These are phyloP conservation scores for Psammodynastes pulverulentus DNA, from an alignment of 2,113 vertebrate genomes.

Conservation along the genomic window DNA sequence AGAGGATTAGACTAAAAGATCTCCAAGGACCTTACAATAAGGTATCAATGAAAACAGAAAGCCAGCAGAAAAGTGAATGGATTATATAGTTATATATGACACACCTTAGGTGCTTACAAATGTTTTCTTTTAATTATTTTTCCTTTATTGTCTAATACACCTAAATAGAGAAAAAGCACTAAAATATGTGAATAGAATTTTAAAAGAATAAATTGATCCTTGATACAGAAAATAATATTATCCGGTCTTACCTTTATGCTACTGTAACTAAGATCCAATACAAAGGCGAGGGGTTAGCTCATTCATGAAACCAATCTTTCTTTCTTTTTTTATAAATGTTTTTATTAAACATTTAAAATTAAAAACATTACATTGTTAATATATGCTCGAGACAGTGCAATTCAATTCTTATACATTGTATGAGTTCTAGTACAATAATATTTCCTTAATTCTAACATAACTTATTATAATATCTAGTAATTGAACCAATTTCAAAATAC, in stretches of 20 bases:
- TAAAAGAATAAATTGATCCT: background rate
- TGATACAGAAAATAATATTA: background rate
- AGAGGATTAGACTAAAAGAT: background rate
- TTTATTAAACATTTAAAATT: no score
- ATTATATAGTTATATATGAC: background rate
- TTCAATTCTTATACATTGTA: no score
- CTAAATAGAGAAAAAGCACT: background rate
- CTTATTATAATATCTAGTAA: no score
- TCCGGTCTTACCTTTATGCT: background rate
- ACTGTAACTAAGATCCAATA: background rate
- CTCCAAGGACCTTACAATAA: background rate
- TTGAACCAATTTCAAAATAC: no score
- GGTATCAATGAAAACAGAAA: background rate
- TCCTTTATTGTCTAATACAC: background rate
- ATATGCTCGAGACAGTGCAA: no score
- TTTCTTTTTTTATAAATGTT: no score
- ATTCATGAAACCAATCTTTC: background rate
- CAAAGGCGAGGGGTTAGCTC: background rate
- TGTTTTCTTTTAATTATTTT: background rate
- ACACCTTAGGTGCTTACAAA: background rate
- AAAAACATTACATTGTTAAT: no score
- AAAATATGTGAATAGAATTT: background rate
- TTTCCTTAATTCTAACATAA: no score
- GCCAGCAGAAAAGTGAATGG: background rate
- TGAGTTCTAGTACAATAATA: no score